Conservation (phyloP, 2,113 vertebrate species). For the Halcyon malimbica region DNA sequence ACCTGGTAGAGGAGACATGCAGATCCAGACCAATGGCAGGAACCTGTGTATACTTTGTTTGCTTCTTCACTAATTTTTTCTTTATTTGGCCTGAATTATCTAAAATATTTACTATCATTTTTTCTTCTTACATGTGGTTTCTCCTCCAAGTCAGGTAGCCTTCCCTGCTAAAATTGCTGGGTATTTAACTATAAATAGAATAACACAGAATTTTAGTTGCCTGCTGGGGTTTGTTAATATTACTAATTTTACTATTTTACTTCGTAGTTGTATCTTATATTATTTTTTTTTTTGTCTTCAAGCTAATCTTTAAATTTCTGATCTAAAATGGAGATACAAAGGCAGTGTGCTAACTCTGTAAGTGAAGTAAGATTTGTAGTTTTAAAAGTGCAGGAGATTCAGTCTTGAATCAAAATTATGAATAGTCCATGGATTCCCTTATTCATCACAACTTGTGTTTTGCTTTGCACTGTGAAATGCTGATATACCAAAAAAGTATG, state of each 20-base stretch:
- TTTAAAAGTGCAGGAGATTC: neutral
- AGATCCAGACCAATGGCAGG: neutral
- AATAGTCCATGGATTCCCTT: neutral
- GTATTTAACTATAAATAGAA: neutral
- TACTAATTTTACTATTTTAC: neutral
- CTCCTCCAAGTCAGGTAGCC: neutral
- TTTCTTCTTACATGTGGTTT: neutral
- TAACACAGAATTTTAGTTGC: neutral
- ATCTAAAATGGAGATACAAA: neutral
- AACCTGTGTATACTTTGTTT: neutral
- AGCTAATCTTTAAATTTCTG: neutral
- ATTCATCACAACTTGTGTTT: neutral
- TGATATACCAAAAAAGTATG: neutral
- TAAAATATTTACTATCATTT: neutral
- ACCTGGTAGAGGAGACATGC: neutral
- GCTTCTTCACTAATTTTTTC: neutral
- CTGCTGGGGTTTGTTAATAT: neutral
- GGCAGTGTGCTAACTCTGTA: neutral
- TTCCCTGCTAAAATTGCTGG: neutral
- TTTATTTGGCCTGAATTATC: neutral
- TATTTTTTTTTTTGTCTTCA: neutral
- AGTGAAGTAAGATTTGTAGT: neutral
- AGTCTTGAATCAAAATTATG: neutral
- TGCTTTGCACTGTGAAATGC: neutral
- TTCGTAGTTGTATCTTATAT: neutral